A percentile compares a stretch with the other conserved stretches of the same genome.
These are phyloP conservation scores for Gadopsis marmoratus DNA, from an alignment of 2,797 vertebrate species.

Conservation along the genomic window DNA sequence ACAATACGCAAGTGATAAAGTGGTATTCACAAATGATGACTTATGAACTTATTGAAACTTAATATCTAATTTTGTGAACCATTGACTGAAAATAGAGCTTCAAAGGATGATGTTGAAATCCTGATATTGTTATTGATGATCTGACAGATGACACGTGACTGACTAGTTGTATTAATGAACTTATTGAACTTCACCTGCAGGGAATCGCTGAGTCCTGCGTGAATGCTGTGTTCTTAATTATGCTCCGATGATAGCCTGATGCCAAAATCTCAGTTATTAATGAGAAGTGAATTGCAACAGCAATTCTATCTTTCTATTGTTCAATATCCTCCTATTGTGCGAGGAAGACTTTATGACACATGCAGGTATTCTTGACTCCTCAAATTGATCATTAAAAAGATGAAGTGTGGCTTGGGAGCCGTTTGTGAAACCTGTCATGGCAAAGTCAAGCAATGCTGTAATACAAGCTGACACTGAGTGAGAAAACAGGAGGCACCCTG, in stretches of 20 bases:
- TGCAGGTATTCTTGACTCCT: slow-evolving; percentile 17
- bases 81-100: neutral
- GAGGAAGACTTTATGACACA: neutral
- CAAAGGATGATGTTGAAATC: slow-evolving; percentile 1
- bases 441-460: slow-evolving; percentile 14
- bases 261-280: slow-evolving; percentile 16
- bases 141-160: neutral
- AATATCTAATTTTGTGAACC: neutral
- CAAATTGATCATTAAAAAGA: slow-evolving; percentile 20
- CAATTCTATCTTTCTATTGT: neutral
- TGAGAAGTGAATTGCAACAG: neutral
- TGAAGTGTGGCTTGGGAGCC: slow-evolving; percentile 9
- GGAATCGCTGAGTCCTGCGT: neutral
- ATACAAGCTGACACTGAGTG: neutral
- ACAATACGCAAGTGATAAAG: neutral
- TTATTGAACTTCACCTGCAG: neutral
- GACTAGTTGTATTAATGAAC: neutral
- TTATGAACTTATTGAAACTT: neutral
- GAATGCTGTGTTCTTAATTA: neutral
- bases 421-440: slow-evolving; percentile 7
- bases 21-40: neutral
- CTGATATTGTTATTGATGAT: neutral
- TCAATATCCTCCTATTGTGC: neutral
- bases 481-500: slow-evolving; percentile 12
- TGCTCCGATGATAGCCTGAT: neutral